Evolutionary conservation across 2,888 invertebrate species (phyloP).

Genomic region (Spodoptera picta): DNA sequence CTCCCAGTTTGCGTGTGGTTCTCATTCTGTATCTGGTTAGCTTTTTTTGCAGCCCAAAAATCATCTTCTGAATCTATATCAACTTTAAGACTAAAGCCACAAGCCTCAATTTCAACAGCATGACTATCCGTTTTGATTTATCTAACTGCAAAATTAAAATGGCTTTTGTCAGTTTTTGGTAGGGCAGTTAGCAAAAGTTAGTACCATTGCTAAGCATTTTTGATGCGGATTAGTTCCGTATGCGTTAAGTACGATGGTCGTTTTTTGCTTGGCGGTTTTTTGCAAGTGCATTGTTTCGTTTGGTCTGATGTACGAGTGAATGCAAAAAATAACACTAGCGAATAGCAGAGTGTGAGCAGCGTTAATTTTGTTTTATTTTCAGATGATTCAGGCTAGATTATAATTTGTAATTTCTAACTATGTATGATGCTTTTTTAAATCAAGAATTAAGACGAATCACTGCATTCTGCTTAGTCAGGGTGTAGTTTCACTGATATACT

Average conservation of each 20-base stretch:
- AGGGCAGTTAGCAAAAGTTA: conserved; percentile 65
- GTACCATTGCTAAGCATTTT: conserved; percentile 38
- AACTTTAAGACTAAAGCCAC: conserved; percentile 29
- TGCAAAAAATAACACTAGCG: conserved; percentile 48
- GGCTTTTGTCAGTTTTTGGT: conserved; percentile 63
- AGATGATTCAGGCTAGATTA: conserved; percentile 32
- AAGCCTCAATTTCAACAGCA: conserved; percentile 52
- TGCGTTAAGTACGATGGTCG: conserved; percentile 40
- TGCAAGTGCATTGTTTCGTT: conserved; percentile 49
- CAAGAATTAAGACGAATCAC: conserved; percentile 31
- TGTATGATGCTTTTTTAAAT: conserved; percentile 31
- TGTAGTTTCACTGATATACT: conserved; percentile 12
- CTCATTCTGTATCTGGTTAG: conserved; percentile 59
- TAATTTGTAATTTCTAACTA: conserved; percentile 39
- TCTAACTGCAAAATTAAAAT: conserved; percentile 46
- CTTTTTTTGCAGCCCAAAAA: conserved; percentile 38
- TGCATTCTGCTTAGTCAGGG: conserved; percentile 24
- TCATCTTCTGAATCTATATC: background rate
- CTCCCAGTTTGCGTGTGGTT: conserved; percentile 66
- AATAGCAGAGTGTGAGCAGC: conserved; percentile 40
- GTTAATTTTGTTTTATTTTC: conserved; percentile 52
- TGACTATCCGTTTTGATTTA: conserved; percentile 21
- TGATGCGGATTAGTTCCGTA: conserved; percentile 44
- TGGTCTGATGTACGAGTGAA: conserved; percentile 53
- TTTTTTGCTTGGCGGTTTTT: conserved; percentile 45